Base-by-base conservation (phyloP, 2,888 invertebrate genomes). In the Trichopria drosophilae region DNA sequence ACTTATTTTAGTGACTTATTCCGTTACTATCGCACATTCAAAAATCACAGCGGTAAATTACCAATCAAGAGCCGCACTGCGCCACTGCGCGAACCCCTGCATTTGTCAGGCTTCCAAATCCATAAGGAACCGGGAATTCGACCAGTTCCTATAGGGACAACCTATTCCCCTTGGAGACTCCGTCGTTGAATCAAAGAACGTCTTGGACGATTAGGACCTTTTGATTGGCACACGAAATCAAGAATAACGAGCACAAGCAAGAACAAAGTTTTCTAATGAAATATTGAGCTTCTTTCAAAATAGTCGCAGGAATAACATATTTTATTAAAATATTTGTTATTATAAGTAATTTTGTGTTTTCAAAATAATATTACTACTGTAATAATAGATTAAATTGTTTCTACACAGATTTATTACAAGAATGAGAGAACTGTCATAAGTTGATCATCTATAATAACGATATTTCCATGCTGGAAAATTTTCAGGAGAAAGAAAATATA, bases 11-110 rank as follows among this genome's bases (percentile, higher is more conserved):
- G n/a, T 50, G 16, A 20, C 16, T 16, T 13, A 42, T 6, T 42
- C 26, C 24, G 22, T 37, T 37, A 12, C 37, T 13, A 37, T 22
- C 22, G 7, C 22, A 3, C 13, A 32, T 50, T 36, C 18, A 42
- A 43, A 15, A 31, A 43, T 19, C 15, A 1, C 7, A 36, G 41
- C 23, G 22, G 42, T 13, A 63, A 64, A 66, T 67, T 66, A 61
- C 60, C 55, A 55, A 56, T 59, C 63, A 59, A 64, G 65, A 68
- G 67, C 68, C 67, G 65, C 66, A 58, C 63, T 58, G 63, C 63
- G n/a, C n/a, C 60, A 54, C 56, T 48, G 55, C 46, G 51, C 56
- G 55, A 56, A 61, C 61, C 63, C 61, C 57, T 58, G 57, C 66
- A 66, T 67, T 67, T 65, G 55, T 68, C 67, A 67, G 58, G 57